Conservation (phyloP, 1,140 invertebrate species). For the Theocolax elegans region DNA sequence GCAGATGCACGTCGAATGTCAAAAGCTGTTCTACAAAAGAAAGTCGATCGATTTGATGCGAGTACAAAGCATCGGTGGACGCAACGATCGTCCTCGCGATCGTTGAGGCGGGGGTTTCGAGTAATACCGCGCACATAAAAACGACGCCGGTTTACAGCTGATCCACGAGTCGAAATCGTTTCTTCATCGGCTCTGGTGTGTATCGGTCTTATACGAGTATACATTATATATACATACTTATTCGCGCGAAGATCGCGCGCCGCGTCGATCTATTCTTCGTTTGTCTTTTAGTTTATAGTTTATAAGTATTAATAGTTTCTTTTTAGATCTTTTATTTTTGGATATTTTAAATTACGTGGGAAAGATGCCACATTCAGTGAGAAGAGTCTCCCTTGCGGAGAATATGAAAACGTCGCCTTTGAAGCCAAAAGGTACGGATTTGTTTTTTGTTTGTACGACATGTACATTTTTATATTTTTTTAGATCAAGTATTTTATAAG, state of each 20-base stretch:
- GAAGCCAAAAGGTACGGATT: slow-evolving; percentile 46
- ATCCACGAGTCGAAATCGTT: slow-evolving; percentile 20
- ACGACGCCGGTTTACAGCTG: neutral
- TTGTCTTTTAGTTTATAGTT: neutral
- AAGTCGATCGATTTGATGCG: too few species aligned
- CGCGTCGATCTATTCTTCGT: neutral
- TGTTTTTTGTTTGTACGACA: too few species aligned
- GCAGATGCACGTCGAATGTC: too few species aligned
- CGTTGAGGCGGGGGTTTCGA: neutral
- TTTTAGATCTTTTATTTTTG: neutral
- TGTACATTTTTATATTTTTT: neutral
- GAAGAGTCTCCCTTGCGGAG: slow-evolving; percentile 46
- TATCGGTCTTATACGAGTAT: too few species aligned
- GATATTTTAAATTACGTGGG: neutral
- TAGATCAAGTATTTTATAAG: too few species aligned
- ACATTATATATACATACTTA: too few species aligned
- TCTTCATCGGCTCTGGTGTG: neutral
- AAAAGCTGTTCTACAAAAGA: too few species aligned
- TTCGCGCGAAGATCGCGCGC: neutral
- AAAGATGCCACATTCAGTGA: slow-evolving; percentile 37
- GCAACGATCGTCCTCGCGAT: slow-evolving; percentile 4
- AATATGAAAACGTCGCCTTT: slow-evolving; percentile 42
- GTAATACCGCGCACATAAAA: slow-evolving; percentile 32
- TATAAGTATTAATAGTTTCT: neutral
- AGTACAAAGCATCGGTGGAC: neutral